Evolutionary conservation across 1,140 invertebrate species (phyloP).

Genomic region (Drosophila seguyi): DNA sequence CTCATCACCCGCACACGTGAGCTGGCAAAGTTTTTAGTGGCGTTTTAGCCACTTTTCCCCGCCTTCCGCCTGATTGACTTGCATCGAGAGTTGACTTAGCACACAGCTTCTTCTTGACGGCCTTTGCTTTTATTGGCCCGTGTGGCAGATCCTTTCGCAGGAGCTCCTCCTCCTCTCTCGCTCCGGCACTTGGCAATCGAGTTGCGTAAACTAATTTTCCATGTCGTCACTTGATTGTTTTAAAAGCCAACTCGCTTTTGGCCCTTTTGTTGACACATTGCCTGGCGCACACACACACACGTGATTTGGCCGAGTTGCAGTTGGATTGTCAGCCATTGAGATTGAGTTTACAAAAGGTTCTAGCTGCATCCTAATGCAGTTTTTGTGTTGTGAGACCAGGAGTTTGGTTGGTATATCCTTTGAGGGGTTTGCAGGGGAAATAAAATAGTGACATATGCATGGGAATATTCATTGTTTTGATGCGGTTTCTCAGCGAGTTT

Average conservation of each 20-base stretch:
- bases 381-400: conserved; percentile 53
- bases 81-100: conserved; percentile 80
- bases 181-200: conserved; percentile 61
- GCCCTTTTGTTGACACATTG: conserved; percentile 53
- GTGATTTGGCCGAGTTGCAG: conserved; percentile 39
- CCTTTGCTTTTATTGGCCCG: conserved; percentile 45
- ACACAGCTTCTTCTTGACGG: conserved; percentile 62
- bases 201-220: conserved; percentile 83
- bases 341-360: background rate
- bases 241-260: conserved; percentile 69
- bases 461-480: background rate
- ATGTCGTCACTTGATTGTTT: conserved; percentile 83
- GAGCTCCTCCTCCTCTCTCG: background rate
- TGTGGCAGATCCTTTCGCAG: background rate
- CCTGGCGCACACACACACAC: conserved; percentile 17
- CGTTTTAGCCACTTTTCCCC: conserved; percentile 34
- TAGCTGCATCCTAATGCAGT: conserved; percentile 64
- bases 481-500: background rate
- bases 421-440: background rate
- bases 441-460: background rate
- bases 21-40: conserved; percentile 74
- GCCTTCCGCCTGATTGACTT: conserved; percentile 79
- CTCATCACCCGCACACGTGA: conserved; percentile 46
- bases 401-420: background rate
- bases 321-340: conserved; percentile 38